Evolutionary conservation across 1,140 invertebrate species (phyloP).

Genomic region (Harpegnathos saltator): DNA sequence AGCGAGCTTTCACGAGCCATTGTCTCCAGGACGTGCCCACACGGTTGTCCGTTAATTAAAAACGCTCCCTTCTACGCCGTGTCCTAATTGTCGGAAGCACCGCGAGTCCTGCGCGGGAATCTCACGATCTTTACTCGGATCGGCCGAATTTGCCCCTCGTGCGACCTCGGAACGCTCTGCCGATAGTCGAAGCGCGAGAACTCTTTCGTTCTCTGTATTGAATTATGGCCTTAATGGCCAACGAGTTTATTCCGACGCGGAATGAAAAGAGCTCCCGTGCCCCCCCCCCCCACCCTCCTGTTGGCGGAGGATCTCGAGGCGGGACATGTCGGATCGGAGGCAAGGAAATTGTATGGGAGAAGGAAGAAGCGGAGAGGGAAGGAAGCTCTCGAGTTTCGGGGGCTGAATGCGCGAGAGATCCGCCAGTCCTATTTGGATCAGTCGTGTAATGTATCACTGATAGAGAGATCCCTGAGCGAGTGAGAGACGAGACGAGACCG

Average conservation of each 20-base stretch:
- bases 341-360: background rate
- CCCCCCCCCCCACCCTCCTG: no score
- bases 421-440: slow-evolving; percentile 49
- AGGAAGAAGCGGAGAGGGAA: background rate
- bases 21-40: slow-evolving; percentile 50
- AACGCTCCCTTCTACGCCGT: slow-evolving; percentile 11
- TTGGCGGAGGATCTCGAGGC: background rate
- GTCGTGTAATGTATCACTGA: slow-evolving; percentile 40
- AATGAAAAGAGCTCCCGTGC: background rate
- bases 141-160: slow-evolving; percentile 23
- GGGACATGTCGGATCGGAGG: slow-evolving; percentile 1
- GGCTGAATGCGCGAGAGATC: slow-evolving; percentile 29
- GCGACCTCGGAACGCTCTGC: background rate
- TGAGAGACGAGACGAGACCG: background rate
- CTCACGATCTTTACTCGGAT: background rate
- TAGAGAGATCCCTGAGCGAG: background rate
- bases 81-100: slow-evolving; percentile 54
- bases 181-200: slow-evolving; percentile 28
- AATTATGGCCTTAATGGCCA: background rate
- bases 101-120: background rate
- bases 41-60: slow-evolving; percentile 70
- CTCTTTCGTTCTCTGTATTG: background rate
- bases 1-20: slow-evolving; percentile 69
- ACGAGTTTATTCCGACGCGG: slow-evolving; percentile 7
- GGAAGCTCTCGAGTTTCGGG: slow-evolving; percentile 38